Evolutionary conservation across 1,140 invertebrate species (phyloP).

Genomic region (Drosophila obscura): DNA sequence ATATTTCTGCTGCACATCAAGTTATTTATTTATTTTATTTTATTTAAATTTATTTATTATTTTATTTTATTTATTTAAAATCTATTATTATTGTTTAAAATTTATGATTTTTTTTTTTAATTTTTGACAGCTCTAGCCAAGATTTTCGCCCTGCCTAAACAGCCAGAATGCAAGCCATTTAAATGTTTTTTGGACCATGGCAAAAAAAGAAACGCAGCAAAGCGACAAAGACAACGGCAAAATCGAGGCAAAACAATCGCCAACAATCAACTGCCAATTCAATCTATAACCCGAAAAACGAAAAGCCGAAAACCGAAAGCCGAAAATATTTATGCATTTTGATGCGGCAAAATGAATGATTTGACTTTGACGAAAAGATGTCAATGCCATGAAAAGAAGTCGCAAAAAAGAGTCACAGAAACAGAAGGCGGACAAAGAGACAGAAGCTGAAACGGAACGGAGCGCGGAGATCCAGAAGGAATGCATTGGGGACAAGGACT

Average conservation of each 20-base stretch:
- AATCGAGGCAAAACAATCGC: constrained; percentile 51
- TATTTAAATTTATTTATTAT: no score
- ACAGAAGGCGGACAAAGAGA: constrained; percentile 18
- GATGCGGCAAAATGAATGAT: constrained; percentile 84
- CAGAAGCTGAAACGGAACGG: constrained; percentile 9
- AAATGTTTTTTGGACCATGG: constrained; percentile 46
- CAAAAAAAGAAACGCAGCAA: background rate
- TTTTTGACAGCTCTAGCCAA: constrained; percentile 25
- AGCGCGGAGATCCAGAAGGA: constrained; percentile 24
- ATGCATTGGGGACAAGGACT: constrained; percentile 70
- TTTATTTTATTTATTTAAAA: no score
- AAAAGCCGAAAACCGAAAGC: constrained; percentile 32
- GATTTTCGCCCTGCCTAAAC: constrained; percentile 25
- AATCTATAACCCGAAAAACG: constrained; percentile 37
- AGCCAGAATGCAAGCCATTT: constrained; percentile 54
- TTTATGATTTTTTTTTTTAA: no score
- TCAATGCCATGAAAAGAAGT: constrained; percentile 60
- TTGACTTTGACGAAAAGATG: constrained; percentile 84
- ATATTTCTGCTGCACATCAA: no score
- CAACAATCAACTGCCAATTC: constrained; percentile 77
- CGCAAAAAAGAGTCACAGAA: constrained; percentile 13
- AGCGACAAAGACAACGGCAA: constrained; percentile 20
- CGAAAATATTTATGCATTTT: constrained; percentile 81
- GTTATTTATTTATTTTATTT: no score
- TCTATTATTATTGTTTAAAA: no score